Base-by-base conservation (phyloP, 1,140 invertebrate genomes). In the Drepana arcuata region DNA sequence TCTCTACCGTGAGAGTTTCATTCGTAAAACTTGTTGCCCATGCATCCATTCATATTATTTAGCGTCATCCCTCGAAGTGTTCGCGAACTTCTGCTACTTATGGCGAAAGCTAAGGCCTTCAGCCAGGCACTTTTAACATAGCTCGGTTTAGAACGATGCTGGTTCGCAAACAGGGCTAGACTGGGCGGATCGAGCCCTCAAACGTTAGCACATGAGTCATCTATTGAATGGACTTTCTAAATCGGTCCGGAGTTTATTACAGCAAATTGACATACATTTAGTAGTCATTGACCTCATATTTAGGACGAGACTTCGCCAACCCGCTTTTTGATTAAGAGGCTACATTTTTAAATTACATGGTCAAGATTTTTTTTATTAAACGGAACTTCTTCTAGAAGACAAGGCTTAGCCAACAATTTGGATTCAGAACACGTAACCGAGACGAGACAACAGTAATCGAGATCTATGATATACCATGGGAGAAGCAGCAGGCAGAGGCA, bases 271-370 rank as follows among this genome's bases (percentile, higher is more conserved):
- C 38, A 37, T n/a, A 35, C 41, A 34, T 35, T 46, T 40, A 34
- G 14, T 46, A 40, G 38, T 29, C 38, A 36, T 47, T 47, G 44
- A 41, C 38, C 38, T 37, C 37, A 41, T 11, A 41, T 41, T 41
- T 41, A 23, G 30, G 16, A 23, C 39, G 14, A 30, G 3, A 14
- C 15, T 32, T 39, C 30, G 28, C 14, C n/a, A 21, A 9, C 18
- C 9, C 25, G 24, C 37, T 7, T 26, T 37, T 37, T 9, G 29
- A 24, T 32, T 32, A 15, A 32, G 37, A 32, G 16, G 23, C 32
- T 32, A 39, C 18, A n/a, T n/a, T n/a, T n/a, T n/a, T n/a, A n/a
- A n/a, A n/a, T n/a, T n/a, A n/a, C n/a, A n/a, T n/a, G n/a, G n/a
- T n/a, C n/a, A n/a, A n/a, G n/a, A n/a, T n/a, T n/a, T n/a, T n/a